phyloP scores from a whole-genome alignment of 2,113 vertebrate genomes.

The Leucosticte australis region DNA sequence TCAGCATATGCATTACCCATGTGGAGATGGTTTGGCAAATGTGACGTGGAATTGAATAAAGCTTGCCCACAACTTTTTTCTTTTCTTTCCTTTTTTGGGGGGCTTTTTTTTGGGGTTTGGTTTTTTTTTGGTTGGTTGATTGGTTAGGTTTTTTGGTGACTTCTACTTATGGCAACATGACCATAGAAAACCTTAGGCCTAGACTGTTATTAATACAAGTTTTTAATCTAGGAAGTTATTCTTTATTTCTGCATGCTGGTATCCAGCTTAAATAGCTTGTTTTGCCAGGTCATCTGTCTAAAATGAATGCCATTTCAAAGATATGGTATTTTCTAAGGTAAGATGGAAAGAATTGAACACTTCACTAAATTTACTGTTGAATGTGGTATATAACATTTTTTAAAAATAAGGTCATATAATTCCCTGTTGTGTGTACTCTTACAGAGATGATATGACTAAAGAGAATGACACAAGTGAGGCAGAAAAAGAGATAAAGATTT shows the following conservation, averaged over 20 bases:
- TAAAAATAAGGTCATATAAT: neutral
- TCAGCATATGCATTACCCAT: neutral
- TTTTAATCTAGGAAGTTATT: neutral
- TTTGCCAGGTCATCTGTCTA: neutral
- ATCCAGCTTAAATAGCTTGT: neutral
- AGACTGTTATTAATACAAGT: neutral
- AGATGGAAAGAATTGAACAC: neutral
- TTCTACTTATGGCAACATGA: neutral
- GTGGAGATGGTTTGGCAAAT: slow-evolving; percentile 20
- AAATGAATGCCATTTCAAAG: neutral
- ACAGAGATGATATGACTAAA: neutral
- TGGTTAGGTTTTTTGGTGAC: neutral
- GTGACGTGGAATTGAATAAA: neutral
- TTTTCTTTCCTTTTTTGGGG: neutral
- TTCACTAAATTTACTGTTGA: neutral
- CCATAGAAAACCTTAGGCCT: neutral
- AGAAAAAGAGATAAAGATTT: neutral
- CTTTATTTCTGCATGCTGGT: neutral
- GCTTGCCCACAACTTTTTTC: neutral
- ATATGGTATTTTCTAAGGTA: neutral
- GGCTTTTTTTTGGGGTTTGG: no score
- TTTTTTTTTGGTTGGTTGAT: neutral
- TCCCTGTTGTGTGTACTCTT: neutral
- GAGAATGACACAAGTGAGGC: neutral
- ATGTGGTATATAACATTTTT: neutral